Evolutionary conservation across 2,797 vertebrate genomes (phyloP).

Genomic region (Pempheris klunzingeri): DNA sequence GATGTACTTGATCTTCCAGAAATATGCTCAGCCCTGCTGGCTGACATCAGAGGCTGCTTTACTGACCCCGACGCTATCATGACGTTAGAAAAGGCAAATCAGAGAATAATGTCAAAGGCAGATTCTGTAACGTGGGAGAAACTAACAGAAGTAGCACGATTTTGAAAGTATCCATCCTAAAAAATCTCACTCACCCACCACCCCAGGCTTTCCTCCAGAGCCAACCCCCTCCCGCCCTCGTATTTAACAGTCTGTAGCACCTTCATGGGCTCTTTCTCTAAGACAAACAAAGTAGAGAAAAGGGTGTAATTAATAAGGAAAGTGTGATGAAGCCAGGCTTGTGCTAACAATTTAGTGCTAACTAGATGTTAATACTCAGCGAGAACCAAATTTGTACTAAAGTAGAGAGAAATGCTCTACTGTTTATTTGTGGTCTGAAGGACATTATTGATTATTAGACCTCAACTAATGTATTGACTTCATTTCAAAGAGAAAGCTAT

Average conservation of each 20-base stretch:
- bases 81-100: too few species aligned
- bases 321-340: neutral
- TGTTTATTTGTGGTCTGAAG: neutral
- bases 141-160: too few species aligned
- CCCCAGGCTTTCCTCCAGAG: too few species aligned
- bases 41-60: conserved; percentile 5
- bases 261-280: neutral
- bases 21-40: conserved; percentile 11
- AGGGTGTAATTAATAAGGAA: neutral
- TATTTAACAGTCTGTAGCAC: neutral
- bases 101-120: too few species aligned
- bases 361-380: conserved; percentile 10
- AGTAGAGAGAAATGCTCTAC: neutral
- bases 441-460: neutral
- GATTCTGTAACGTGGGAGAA: too few species aligned
- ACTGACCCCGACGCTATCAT: neutral
- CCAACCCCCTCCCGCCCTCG: too few species aligned
- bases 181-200: too few species aligned
- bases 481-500: neutral
- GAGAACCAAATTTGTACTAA: neutral
- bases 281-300: neutral
- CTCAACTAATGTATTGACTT: neutral
- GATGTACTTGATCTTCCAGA: neutral
- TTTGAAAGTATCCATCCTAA: too few species aligned
- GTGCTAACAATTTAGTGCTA: conserved; percentile 10